Evolutionary conservation across 1,140 invertebrate genomes (phyloP).

Genomic region (Reticulitermes speratus): DNA sequence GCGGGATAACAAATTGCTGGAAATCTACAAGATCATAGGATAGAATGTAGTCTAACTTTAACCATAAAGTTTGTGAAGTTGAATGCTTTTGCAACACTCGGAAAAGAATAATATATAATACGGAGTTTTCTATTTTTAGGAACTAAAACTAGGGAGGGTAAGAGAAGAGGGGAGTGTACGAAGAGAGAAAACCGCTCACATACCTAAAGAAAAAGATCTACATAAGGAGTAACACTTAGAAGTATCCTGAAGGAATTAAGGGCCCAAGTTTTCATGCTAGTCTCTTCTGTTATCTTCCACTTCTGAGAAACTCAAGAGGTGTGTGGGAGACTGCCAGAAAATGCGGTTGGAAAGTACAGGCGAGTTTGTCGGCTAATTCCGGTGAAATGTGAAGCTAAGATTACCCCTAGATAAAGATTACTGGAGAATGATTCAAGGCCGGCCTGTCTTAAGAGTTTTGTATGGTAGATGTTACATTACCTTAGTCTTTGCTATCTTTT

Average conservation of each 20-base stretch:
- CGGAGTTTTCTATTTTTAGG: background rate
- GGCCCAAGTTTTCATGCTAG: background rate
- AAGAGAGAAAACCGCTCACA: background rate
- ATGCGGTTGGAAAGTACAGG: background rate
- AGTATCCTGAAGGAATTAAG: background rate
- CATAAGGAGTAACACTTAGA: background rate
- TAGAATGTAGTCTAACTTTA: background rate
- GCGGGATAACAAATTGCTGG: background rate
- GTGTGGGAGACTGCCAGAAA: background rate
- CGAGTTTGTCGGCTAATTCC: background rate
- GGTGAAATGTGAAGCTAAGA: background rate
- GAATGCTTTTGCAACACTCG: background rate
- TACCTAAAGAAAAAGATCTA: background rate
- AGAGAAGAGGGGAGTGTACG: background rate
- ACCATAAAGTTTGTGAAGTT: background rate
- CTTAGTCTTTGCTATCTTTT: background rate
- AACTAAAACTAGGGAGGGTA: background rate
- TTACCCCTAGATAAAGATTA: background rate
- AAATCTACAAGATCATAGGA: background rate
- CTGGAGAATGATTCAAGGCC: background rate
- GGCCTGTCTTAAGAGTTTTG: background rate
- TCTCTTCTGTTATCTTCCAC: background rate
- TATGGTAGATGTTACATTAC: background rate
- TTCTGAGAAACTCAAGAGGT: background rate
- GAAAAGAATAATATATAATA: background rate